Conservation (phyloP, 23 tunicate genomes). For the Trididemnum nubilum region DNA sequence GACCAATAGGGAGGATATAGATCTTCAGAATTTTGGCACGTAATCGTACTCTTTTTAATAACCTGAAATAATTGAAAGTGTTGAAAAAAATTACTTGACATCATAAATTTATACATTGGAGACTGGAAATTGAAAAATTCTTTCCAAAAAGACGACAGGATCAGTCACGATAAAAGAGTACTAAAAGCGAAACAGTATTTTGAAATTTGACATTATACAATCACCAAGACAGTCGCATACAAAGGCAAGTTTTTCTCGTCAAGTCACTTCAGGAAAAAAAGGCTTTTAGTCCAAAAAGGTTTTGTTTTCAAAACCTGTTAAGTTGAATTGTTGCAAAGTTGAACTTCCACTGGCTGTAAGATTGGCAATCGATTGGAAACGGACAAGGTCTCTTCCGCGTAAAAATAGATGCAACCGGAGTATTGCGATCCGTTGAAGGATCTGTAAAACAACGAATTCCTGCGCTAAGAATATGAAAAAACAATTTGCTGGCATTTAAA, state of each 20-base stretch:
- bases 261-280: no score
- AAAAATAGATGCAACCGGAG: not conserved
- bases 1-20: slow-evolving; percentile 74
- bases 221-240: no score
- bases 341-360: slow-evolving; percentile 52
- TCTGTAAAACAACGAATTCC: no score
- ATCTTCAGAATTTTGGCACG: slow-evolving; percentile 30
- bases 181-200: no score
- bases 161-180: not conserved
- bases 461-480: no score
- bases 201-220: no score
- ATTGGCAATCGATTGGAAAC: slow-evolving; percentile 40
- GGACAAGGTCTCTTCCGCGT: slow-evolving; percentile 49
- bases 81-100: not conserved
- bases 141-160: not conserved
- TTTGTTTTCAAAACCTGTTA: slow-evolving; percentile 38
- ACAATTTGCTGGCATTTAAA: no score
- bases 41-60: slow-evolving; percentile 23
- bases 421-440: not conserved
- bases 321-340: slow-evolving; percentile 20
- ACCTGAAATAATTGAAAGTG: slow-evolving; percentile 22
- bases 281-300: no score
- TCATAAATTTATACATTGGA: not conserved
- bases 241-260: no score
- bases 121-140: not conserved